Evolutionary conservation across 2,797 vertebrate genomes (phyloP).

Genomic region (Microctenopoma steveboyesi): DNA sequence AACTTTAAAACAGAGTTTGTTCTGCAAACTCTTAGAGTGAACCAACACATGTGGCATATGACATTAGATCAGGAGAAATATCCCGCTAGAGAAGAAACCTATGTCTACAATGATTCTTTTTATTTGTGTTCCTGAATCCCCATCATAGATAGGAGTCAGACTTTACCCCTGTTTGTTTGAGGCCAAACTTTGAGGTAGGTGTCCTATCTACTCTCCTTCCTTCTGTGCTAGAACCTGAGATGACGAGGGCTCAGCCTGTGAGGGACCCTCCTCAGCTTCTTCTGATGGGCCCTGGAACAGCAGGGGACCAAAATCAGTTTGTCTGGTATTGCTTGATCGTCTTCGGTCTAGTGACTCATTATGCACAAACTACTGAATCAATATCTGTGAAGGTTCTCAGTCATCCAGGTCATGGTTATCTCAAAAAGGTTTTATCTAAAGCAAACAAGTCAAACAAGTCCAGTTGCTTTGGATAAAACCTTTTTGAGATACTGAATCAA

Average conservation of each 20-base stretch:
- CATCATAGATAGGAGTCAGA: constrained; percentile 67
- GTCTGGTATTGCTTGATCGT: constrained; percentile 17
- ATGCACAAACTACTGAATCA: constrained; percentile 43
- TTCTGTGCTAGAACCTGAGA: constrained; percentile 72
- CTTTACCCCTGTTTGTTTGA: constrained; percentile 60
- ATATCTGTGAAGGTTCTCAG: not conserved
- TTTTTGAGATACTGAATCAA: constrained; percentile 43
- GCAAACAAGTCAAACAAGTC: too few relatives aligned
- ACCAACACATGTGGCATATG: constrained; percentile 51
- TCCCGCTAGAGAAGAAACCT: constrained; percentile 46
- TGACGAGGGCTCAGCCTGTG: constrained; percentile 63
- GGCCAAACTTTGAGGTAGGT: constrained; percentile 82
- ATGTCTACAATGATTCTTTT: constrained; percentile 46
- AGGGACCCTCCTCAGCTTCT: constrained; percentile 72
- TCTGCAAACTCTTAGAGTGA: constrained; percentile 30
- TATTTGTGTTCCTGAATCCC: constrained; percentile 74
- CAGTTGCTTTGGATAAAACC: too few relatives aligned
- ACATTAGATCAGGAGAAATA: constrained; percentile 25
- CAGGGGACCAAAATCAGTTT: constrained; percentile 14
- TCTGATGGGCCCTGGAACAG: constrained; percentile 67
- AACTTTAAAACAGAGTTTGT: constrained; percentile 37
- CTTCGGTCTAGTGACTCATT: constrained; percentile 35
- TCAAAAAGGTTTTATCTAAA: too few relatives aligned
- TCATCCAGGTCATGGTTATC: too few relatives aligned
- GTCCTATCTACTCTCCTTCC: constrained; percentile 77